phyloP scores from a whole-genome alignment of 2,888 invertebrate genomes.

The Cantharis nigra region DNA sequence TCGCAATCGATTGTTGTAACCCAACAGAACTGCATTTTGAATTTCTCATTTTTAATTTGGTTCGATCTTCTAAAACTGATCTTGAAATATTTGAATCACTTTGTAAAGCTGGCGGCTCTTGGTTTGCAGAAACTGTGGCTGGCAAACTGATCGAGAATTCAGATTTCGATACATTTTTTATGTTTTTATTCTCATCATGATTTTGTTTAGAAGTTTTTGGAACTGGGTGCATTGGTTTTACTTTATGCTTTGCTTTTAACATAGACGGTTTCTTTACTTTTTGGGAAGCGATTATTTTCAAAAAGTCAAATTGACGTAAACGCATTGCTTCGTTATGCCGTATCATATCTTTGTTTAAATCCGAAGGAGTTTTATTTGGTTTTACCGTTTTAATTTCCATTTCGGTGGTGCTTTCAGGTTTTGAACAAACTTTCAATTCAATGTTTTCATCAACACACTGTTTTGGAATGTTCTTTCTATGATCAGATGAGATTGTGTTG shows the following conservation, averaged over 20 bases:
- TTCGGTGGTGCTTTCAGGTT: background rate
- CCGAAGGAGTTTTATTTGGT: background rate
- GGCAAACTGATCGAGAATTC: background rate
- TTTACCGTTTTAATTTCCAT: background rate
- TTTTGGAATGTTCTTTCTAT: background rate
- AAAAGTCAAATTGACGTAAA: background rate
- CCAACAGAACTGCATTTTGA: background rate
- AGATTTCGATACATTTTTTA: background rate
- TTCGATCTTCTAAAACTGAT: background rate
- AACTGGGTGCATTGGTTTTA: background rate
- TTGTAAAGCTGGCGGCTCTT: background rate
- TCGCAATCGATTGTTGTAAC: background rate
- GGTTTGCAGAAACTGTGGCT: background rate
- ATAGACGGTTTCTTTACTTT: background rate
- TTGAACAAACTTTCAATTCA: background rate
- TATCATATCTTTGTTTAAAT: background rate
- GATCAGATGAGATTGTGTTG: background rate
- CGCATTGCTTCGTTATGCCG: background rate
- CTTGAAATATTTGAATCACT: background rate
- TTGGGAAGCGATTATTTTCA: background rate
- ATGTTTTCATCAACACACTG: background rate
- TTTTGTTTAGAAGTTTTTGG: background rate
- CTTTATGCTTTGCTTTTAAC: background rate
- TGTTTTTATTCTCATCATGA: background rate
- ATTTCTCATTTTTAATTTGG: background rate